Evolutionary conservation across 2,888 invertebrate genomes (phyloP), one percentile per base, ranked within the genome.

Genomic region (Trachelus stipa): DNA sequence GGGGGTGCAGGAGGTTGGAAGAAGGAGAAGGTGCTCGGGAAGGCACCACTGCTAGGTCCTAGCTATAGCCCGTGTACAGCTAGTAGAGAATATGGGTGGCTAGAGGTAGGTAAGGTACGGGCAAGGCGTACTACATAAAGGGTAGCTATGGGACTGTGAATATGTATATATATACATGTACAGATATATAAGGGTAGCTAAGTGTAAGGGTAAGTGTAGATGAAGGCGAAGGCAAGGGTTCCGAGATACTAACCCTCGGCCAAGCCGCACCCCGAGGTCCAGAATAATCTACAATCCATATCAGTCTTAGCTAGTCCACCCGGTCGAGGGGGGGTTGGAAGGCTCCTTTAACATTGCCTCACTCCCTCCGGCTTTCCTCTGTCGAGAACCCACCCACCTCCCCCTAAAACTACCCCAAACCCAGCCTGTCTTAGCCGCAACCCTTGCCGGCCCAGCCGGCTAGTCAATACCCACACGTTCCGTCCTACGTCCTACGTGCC

Each of bases 271-370:
- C 89, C 90, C 88, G 88, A 91, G 90, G 91, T 91, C 91, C 91
- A 91, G 91, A 91, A 91, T 91, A 91, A 91, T 91, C 91, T 91
- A 91, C 90, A 91, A 91, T 91, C 91, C 91, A 91, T 91, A 91
- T 91, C 91, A 91, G 91, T 91, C 91, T 91, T 91, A 90, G 90
- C 87, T 89, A 75, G 81, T 89, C 89, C 88, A 87, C 85, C 87
- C 86, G 81, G 83, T 84, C 83, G 80, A 56, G 35, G 11, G 23
- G 40, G 23, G 56, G 23, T 3, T 30, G 34, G 79, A 84, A 86
- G 87, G 87, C 88, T 88, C 88, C 89, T 87, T 88, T 85, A 85
- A 86, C 89, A 86, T 86, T 79, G 75, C 71, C 79, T 75, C 77
- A 74, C 56, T 74, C 73, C 74, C 77, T 34, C 75, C 68, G 75